Percentiles rank a stretch among this genome's conserved stretches.
phyloP scores from a whole-genome alignment of 2,113 vertebrate genomes.

The Lycocorax pyrrhopterus region DNA sequence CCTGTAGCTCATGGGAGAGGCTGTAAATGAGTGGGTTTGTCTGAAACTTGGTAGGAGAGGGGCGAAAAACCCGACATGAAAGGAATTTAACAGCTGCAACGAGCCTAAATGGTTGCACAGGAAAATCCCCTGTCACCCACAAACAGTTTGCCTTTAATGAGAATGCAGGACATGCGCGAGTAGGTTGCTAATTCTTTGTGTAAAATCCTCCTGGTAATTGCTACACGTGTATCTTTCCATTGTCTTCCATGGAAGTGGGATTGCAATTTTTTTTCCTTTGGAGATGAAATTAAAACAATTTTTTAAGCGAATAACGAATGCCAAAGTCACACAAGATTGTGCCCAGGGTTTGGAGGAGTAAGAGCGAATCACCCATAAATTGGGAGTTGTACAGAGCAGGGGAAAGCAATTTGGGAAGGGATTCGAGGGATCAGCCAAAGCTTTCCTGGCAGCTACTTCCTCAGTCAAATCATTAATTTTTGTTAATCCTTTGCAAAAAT shows the following conservation, averaged over 20 bases:
- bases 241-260: neutral
- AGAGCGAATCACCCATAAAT: neutral
- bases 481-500: constrained; percentile 43
- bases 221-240: neutral
- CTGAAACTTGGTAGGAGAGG: neutral
- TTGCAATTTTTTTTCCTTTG: neutral
- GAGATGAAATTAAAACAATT: neutral
- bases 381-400: neutral
- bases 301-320: neutral
- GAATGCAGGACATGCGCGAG: neutral
- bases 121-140: constrained; percentile 39
- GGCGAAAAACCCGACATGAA: neutral
- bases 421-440: neutral
- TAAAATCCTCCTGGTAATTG: constrained; percentile 23
- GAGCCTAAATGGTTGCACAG: constrained; percentile 19
- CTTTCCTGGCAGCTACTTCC: neutral
- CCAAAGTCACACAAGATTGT: neutral
- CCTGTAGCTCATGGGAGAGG: neutral
- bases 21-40: neutral
- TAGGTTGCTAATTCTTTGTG: constrained; percentile 40
- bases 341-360: neutral
- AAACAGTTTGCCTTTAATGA: constrained; percentile 49
- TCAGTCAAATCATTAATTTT: neutral
- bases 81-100: constrained; percentile 48
- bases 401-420: neutral